Percentiles rank a stretch among this genome's conserved stretches.
Evolutionary conservation across 2,113 vertebrate species (phyloP).

Genomic region (Oostethus manadensis): DNA sequence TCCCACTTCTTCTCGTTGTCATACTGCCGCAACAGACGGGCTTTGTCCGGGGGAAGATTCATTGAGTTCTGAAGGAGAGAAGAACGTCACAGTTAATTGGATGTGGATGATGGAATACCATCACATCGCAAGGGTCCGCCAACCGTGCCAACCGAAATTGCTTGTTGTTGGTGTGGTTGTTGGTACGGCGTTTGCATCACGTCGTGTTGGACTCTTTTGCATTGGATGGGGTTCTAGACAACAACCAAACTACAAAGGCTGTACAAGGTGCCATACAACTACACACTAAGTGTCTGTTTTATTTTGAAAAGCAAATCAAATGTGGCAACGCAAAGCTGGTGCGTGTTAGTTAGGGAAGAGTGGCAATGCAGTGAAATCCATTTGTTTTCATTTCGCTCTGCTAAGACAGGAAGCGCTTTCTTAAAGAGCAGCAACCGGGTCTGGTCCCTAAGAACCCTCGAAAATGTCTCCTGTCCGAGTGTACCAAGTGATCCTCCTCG

Average conservation of each 20-base stretch:
- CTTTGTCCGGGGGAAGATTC: slow-evolving; percentile 98
- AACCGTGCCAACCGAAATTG: neutral
- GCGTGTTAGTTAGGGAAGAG: neutral
- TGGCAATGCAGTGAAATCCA: neutral
- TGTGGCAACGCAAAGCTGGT: neutral
- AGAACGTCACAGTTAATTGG: slow-evolving; percentile 31
- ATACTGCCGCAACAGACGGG: slow-evolving; percentile 90
- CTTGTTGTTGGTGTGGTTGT: neutral
- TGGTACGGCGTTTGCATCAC: too few species aligned
- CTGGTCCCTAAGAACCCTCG: too few species aligned
- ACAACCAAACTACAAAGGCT: neutral
- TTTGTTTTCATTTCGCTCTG: too few species aligned
- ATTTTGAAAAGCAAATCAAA: neutral
- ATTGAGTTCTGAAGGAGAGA: slow-evolving; percentile 85
- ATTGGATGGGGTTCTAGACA: neutral
- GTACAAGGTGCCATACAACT: neutral
- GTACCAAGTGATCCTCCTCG: neutral
- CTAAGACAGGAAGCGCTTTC: too few species aligned
- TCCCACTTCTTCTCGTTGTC: slow-evolving; percentile 99
- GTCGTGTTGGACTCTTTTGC: too few species aligned
- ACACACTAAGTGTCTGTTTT: neutral
- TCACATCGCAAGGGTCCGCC: neutral
- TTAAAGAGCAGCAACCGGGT: too few species aligned
- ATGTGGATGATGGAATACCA: slow-evolving; percentile 19
- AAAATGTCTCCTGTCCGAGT: too few species aligned